A percentile compares a stretch with the other conserved stretches of the same genome.
These are phyloP conservation scores for Ceramica pisi DNA, from an alignment of 2,888 invertebrate species.

Conservation along the genomic window DNA sequence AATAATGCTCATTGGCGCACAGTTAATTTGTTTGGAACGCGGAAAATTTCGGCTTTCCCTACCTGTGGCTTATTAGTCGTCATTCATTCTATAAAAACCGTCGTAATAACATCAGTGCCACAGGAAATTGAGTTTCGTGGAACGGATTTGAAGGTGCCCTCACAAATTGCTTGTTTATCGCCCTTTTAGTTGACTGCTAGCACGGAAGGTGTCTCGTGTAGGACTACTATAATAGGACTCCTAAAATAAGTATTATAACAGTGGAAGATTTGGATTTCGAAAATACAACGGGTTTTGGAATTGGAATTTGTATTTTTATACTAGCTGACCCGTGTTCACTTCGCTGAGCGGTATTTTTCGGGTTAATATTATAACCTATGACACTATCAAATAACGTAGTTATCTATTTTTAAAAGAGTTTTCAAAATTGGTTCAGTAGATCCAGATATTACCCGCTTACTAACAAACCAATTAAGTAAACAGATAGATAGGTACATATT, in stretches of 20 bases:
- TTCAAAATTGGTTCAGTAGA: too few relatives aligned
- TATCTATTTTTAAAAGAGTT: too few relatives aligned
- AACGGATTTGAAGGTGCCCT: slow-evolving; percentile 55
- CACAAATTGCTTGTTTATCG: slow-evolving; percentile 58
- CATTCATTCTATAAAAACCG: slow-evolving; percentile 68
- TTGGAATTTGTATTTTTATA: neutral
- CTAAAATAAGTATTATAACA: neutral
- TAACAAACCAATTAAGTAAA: too few relatives aligned
- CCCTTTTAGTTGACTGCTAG: slow-evolving; percentile 33
- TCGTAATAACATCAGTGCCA: slow-evolving; percentile 58
- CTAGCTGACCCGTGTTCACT: too few relatives aligned
- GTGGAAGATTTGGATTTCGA: neutral
- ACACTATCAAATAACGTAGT: too few relatives aligned
- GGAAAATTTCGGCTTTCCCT: slow-evolving; percentile 73
- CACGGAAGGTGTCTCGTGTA: slow-evolving; percentile 26
- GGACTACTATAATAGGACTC: neutral
- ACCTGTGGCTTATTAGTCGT: slow-evolving; percentile 69
- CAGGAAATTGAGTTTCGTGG: slow-evolving; percentile 65
- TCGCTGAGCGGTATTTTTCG: too few relatives aligned
- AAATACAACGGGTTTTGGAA: neutral
- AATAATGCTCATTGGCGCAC: slow-evolving; percentile 76
- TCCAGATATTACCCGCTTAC: too few relatives aligned
- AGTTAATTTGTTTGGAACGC: slow-evolving; percentile 77
- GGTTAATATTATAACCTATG: too few relatives aligned
- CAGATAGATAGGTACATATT: too few relatives aligned